Conservation (phyloP, 2,888 invertebrate species). For the Heterodera filipjevi region DNA sequence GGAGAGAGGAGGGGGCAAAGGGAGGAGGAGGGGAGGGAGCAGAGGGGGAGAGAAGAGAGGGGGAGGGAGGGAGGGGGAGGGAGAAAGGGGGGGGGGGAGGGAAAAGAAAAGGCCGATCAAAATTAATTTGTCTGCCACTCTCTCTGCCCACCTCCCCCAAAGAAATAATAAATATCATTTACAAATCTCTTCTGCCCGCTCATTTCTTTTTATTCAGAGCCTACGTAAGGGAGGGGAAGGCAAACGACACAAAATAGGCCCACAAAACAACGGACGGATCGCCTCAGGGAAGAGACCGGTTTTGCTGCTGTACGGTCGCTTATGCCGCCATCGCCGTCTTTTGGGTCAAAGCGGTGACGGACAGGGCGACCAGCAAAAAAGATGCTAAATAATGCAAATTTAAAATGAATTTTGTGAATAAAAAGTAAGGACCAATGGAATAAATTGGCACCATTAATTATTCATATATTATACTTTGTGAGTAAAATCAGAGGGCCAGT, state of each 20-base stretch:
- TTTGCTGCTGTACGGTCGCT: not conserved
- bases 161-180: not conserved
- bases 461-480: too few relatives aligned
- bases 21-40: not conserved
- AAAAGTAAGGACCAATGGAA: not conserved
- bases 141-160: not conserved
- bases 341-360: not conserved
- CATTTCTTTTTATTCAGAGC: conserved; percentile 2
- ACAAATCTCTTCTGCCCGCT: conserved; percentile 7
- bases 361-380: not conserved
- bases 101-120: not conserved
- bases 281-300: not conserved
- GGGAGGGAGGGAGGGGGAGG: not conserved
- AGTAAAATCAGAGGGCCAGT: too few relatives aligned
- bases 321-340: not conserved
- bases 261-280: not conserved
- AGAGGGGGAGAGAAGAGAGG: not conserved
- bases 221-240: not conserved
- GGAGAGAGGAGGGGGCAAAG: too few relatives aligned
- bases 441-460: too few relatives aligned
- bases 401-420: not conserved
- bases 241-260: conserved; percentile 10
- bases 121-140: conserved; percentile 6
- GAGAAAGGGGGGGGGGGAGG: too few relatives aligned
- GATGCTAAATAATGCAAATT: not conserved